Percentiles rank a stretch among this genome's conserved stretches.
These are phyloP conservation scores for Trissolcus brochymenae DNA, from an alignment of 2,888 invertebrate species.

Conservation along the genomic window DNA sequence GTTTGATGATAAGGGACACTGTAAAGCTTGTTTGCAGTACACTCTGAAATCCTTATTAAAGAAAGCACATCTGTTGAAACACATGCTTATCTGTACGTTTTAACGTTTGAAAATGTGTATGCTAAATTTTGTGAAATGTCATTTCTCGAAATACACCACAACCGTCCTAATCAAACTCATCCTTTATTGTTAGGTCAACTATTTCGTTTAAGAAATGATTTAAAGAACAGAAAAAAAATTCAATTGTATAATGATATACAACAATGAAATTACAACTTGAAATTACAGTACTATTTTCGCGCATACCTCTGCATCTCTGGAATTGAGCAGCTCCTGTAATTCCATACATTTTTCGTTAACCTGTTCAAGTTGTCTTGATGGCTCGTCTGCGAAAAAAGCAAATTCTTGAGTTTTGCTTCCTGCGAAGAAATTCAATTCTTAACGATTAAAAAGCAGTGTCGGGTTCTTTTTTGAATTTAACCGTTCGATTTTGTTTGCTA, in stretches of 20 bases:
- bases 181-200: too few relatives aligned
- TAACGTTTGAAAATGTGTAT: slow-evolving; percentile 19
- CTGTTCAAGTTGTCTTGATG: slow-evolving; percentile 68
- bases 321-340: slow-evolving; percentile 70
- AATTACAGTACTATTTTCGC: not conserved
- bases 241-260: not conserved
- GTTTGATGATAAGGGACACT: slow-evolving; percentile 63
- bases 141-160: slow-evolving; percentile 21
- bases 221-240: not conserved
- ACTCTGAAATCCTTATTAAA: slow-evolving; percentile 71
- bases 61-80: slow-evolving; percentile 73
- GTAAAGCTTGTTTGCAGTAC: slow-evolving; percentile 68
- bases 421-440: slow-evolving; percentile 31
- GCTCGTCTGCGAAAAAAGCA: slow-evolving; percentile 66
- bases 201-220: not conserved
- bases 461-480: not conserved
- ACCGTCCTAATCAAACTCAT: too few relatives aligned
- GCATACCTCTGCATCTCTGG: slow-evolving; percentile 73
- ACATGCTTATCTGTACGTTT: slow-evolving; percentile 61
- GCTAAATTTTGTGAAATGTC: slow-evolving; percentile 15
- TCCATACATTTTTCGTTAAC: slow-evolving; percentile 70
- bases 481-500: slow-evolving; percentile 13
- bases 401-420: slow-evolving; percentile 36
- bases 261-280: not conserved
- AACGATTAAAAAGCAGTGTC: slow-evolving; percentile 2